Evolutionary conservation across 2,888 invertebrate species (phyloP).

Genomic region (Ornithoptera priamus): DNA sequence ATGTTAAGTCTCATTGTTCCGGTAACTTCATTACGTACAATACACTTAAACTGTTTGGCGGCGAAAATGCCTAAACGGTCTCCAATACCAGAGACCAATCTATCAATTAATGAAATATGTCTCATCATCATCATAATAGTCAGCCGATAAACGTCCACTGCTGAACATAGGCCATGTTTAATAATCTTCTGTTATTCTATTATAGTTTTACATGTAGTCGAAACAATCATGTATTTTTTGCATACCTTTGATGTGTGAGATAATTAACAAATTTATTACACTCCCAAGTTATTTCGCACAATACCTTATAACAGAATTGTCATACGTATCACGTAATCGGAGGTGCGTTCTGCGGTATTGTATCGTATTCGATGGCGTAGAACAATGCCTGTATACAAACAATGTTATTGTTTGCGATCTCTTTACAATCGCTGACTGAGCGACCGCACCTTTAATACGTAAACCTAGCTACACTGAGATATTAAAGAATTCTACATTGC

Average conservation of each 20-base stretch:
- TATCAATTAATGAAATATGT: too few species aligned
- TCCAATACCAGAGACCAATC: too few species aligned
- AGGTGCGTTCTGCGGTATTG: conserved; percentile 1
- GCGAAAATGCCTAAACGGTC: too few species aligned
- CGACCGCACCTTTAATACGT: not conserved
- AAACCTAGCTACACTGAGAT: not conserved
- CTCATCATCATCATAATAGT: too few species aligned
- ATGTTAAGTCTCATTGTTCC: too few species aligned
- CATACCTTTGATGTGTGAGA: not conserved
- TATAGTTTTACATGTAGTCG: not conserved
- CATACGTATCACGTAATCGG: conserved; percentile 12
- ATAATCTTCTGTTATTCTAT: not conserved
- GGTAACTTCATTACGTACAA: too few species aligned
- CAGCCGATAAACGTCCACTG: too few species aligned
- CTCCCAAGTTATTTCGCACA: conserved; percentile 6
- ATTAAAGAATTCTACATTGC: not conserved
- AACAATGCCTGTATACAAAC: conserved; percentile 24
- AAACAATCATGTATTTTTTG: not conserved
- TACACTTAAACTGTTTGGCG: too few species aligned
- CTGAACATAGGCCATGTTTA: too few species aligned
- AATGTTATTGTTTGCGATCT: conserved; percentile 20
- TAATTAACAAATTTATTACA: not conserved
- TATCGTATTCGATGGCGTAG: conserved; percentile 2
- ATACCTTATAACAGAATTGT: conserved; percentile 1
- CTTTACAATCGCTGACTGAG: not conserved